Conservation (phyloP, 2,888 invertebrate genomes). For the Nymphalis c-album region DNA sequence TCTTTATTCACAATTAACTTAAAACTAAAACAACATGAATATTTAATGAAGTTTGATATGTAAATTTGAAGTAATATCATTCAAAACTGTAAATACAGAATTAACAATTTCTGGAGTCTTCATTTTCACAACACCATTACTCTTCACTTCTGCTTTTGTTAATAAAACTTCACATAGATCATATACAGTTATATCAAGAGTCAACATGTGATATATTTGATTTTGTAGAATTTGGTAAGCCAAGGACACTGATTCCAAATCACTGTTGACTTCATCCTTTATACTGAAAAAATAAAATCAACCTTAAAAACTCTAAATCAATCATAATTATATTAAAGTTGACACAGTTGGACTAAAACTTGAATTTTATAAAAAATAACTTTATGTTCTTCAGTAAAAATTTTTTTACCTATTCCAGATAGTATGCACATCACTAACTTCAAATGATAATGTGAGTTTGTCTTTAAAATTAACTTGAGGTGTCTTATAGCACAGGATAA, state of each 20-base stretch:
- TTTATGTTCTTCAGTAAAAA: neutral
- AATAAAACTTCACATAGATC: constrained; percentile 62
- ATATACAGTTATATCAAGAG: constrained; percentile 61
- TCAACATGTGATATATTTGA: constrained; percentile 60
- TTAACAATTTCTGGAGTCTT: constrained; percentile 70
- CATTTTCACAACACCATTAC: constrained; percentile 65
- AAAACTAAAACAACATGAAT: neutral
- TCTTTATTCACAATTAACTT: neutral
- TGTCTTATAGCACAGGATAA: constrained; percentile 58
- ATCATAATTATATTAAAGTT: no score
- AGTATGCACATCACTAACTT: constrained; percentile 62
- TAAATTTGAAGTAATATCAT: constrained; percentile 51
- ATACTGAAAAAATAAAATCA: constrained; percentile 51
- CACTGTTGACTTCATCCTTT: constrained; percentile 53
- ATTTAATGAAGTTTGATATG: constrained; percentile 1
- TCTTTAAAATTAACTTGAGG: constrained; percentile 60
- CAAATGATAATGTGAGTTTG: constrained; percentile 60
- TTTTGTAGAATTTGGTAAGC: constrained; percentile 66
- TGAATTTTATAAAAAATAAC: no score
- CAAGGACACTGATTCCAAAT: constrained; percentile 52
- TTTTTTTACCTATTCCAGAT: constrained; percentile 67
- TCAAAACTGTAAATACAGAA: constrained; percentile 64
- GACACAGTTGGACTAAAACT: no score
- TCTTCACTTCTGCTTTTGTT: constrained; percentile 66
- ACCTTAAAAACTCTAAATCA: neutral